phyloP scores from a whole-genome alignment of 2,888 invertebrate genomes.

The Schizaphis graminum region DNA sequence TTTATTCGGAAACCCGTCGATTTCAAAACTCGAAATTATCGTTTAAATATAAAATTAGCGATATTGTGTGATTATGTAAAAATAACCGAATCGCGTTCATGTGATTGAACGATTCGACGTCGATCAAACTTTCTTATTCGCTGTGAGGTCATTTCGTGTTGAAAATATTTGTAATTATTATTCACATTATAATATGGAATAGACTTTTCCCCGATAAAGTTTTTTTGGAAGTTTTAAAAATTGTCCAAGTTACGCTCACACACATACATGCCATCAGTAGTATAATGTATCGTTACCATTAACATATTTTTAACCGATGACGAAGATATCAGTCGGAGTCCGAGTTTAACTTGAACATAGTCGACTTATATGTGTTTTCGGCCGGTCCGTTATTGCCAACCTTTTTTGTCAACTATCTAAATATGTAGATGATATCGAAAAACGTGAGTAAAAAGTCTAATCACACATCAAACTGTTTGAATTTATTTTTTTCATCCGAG shows the following conservation, averaged over 20 bases:
- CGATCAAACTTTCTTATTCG: not conserved
- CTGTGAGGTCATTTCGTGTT: not conserved
- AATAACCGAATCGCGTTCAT: not conserved
- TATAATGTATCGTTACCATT: not conserved
- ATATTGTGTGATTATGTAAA: not conserved
- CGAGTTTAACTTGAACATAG: not conserved
- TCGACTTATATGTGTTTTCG: not conserved
- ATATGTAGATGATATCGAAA: not conserved
- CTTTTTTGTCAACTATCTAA: not conserved
- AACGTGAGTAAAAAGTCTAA: not conserved
- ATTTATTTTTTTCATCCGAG: not conserved
- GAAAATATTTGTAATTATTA: not conserved
- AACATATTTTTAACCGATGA: not conserved
- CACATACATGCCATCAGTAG: not conserved
- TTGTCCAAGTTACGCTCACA: not conserved
- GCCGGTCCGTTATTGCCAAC: not conserved
- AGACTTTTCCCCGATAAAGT: too few species aligned
- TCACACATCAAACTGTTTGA: not conserved
- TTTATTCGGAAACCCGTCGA: not conserved
- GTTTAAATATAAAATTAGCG: too few species aligned
- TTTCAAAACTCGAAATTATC: not conserved
- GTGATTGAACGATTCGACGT: not conserved
- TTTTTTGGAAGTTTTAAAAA: not conserved
- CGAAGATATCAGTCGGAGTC: not conserved
- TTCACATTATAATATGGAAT: too few species aligned